Evolutionary conservation across 1,140 invertebrate species (phyloP).

Genomic region (Pseudomyrmex gracilis): DNA sequence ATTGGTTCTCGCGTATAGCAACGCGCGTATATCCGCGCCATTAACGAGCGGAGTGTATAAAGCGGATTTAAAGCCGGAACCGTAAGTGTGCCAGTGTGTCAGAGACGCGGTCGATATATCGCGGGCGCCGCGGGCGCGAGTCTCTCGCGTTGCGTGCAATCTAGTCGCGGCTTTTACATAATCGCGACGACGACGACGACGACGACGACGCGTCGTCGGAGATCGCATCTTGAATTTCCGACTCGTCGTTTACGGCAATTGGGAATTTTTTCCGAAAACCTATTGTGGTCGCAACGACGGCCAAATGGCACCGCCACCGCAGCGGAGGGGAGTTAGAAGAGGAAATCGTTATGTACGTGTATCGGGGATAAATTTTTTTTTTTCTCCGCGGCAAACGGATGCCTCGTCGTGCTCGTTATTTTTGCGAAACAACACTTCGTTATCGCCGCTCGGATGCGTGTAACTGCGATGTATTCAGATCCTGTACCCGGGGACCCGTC

Average conservation of each 20-base stretch:
- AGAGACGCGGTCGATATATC: slow-evolving; percentile 57
- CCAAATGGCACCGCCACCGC: slow-evolving; percentile 35
- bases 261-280: not conserved
- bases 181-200: not conserved
- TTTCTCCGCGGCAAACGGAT: slow-evolving; percentile 30
- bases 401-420: slow-evolving; percentile 51
- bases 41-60: slow-evolving; percentile 28
- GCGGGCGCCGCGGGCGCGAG: not conserved
- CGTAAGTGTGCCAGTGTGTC: slow-evolving; percentile 50
- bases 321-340: not conserved
- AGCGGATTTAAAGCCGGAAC: slow-evolving; percentile 40
- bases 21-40: slow-evolving; percentile 26
- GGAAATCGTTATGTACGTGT: not conserved
- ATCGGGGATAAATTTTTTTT: slow-evolving; percentile 1
- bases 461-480: not conserved
- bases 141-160: slow-evolving; percentile 11
- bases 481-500: slow-evolving; percentile 2
- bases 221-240: slow-evolving; percentile 19
- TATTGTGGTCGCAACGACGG: not conserved
- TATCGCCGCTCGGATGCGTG: slow-evolving; percentile 35
- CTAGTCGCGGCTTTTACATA: slow-evolving; percentile 19
- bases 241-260: slow-evolving; percentile 11
- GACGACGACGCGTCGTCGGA: not conserved
- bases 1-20: slow-evolving; percentile 22
- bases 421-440: slow-evolving; percentile 51